Evolutionary conservation across 2,113 vertebrate genomes (phyloP).

Genomic region (Notarius quadriscutis): DNA sequence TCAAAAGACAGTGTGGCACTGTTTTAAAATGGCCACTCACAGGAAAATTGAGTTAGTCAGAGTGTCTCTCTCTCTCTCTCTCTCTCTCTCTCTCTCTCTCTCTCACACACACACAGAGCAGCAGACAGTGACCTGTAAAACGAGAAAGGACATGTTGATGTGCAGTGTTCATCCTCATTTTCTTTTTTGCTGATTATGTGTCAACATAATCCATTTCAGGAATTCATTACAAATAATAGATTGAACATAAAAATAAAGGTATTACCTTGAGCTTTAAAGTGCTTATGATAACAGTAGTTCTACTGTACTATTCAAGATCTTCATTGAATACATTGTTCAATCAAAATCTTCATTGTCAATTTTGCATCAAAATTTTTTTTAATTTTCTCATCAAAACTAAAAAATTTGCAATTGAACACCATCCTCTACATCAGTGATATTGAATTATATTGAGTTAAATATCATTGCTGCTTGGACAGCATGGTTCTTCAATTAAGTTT

Average conservation of each 20-base stretch:
- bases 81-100: not conserved
- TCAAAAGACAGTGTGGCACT: not conserved
- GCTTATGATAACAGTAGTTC: not conserved
- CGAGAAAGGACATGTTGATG: slow-evolving; percentile 30
- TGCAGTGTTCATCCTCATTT: slow-evolving; percentile 25
- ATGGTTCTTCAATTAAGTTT: not conserved
- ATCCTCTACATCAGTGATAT: not conserved
- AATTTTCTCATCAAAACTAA: not conserved
- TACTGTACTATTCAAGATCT: not conserved
- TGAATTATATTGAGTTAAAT: not conserved
- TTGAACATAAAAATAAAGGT: not conserved
- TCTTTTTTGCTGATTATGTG: slow-evolving; percentile 36
- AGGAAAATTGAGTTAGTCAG: not conserved
- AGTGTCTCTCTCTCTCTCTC: not conserved
- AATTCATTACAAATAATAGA: not conserved
- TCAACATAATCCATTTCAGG: not conserved
- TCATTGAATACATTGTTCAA: too few species aligned
- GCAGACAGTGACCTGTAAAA: slow-evolving; percentile 41
- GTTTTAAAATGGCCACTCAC: slow-evolving; percentile 27
- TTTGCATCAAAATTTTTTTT: not conserved
- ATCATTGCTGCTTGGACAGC: not conserved
- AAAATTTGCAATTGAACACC: not conserved
- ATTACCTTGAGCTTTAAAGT: not conserved
- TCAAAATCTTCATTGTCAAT: not conserved
- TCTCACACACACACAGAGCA: not conserved